Evolutionary conservation across 2,797 vertebrate genomes (phyloP).

Genomic region (Arnoldichthys spilopterus): DNA sequence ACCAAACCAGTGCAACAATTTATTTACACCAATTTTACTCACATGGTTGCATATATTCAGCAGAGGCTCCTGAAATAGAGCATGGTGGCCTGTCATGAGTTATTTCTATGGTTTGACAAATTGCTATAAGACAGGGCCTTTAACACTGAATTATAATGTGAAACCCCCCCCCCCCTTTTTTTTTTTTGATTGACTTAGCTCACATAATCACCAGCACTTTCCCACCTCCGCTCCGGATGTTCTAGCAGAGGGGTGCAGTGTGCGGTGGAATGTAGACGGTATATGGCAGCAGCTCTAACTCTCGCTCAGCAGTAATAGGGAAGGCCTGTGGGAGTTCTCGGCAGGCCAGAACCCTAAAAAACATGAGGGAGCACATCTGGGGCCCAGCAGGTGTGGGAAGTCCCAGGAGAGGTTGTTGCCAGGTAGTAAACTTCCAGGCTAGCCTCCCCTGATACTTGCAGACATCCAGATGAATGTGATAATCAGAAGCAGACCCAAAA

Average conservation of each 20-base stretch:
- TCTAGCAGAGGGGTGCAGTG: slow-evolving; percentile 1
- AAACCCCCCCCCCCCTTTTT: neutral
- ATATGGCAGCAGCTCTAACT: slow-evolving; percentile 22
- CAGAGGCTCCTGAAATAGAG: neutral
- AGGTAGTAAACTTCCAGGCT: slow-evolving; percentile 71
- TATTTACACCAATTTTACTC: neutral
- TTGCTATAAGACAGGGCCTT: slow-evolving; percentile 7
- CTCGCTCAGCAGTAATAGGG: slow-evolving; percentile 71
- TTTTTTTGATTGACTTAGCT: slow-evolving; percentile 5
- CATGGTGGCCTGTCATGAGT: neutral
- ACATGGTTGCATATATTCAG: neutral
- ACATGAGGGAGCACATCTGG: slow-evolving; percentile 79
- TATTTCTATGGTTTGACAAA: neutral
- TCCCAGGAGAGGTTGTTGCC: slow-evolving; percentile 77
- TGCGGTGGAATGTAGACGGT: slow-evolving; percentile 14
- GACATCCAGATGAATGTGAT: slow-evolving; percentile 60
- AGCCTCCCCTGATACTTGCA: slow-evolving; percentile 63
- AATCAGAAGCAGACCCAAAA: slow-evolving; percentile 54
- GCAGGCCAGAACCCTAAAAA: slow-evolving; percentile 72
- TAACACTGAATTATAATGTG: slow-evolving; percentile 29
- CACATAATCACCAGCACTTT: slow-evolving; percentile 5
- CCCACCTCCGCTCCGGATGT: slow-evolving; percentile 13
- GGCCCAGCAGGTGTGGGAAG: slow-evolving; percentile 78
- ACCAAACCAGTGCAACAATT: neutral
- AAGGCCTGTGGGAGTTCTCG: slow-evolving; percentile 71